Conservation (phyloP, 2,113 vertebrate species). For the Sarotherodon lohbergeri region DNA sequence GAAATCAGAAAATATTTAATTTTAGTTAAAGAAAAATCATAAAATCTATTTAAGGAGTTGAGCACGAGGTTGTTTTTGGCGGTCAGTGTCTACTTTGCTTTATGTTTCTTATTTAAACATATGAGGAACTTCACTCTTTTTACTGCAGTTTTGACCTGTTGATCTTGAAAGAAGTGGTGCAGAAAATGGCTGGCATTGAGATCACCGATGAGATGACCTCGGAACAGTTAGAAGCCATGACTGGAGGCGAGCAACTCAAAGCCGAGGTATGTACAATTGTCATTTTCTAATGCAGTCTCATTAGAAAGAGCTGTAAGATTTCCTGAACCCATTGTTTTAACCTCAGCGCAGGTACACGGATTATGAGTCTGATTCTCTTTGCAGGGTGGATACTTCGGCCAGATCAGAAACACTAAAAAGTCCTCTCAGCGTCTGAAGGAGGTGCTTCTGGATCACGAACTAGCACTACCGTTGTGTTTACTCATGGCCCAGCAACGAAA, state of each 20-base stretch:
- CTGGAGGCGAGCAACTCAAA: conserved; percentile 96
- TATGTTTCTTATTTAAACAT: background rate
- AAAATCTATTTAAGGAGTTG: background rate
- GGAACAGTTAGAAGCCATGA: conserved; percentile 97
- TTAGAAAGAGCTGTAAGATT: background rate
- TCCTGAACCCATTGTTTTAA: background rate
- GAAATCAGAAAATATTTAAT: background rate
- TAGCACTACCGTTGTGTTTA: conserved; percentile 91
- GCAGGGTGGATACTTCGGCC: conserved; percentile 98
- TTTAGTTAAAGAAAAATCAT: background rate
- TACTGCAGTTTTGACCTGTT: conserved; percentile 90
- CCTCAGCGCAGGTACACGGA: background rate
- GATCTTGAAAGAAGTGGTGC: conserved; percentile 97
- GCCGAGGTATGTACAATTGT: conserved; percentile 80
- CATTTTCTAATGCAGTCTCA: background rate
- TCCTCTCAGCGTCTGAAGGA: conserved; percentile 97
- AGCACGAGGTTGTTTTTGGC: background rate
- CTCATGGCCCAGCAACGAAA: conserved; percentile 93
- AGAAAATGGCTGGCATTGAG: conserved; percentile 99
- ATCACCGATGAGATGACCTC: conserved; percentile 98
- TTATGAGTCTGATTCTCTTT: background rate
- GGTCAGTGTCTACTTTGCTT: background rate
- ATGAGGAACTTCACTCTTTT: background rate
- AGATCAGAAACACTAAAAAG: conserved; percentile 98
- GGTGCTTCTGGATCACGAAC: conserved; percentile 87